Percentiles rank a stretch among this genome's conserved stretches.
phyloP scores from a whole-genome alignment of 1,140 invertebrate genomes.

The Cydia fagiglandana region DNA sequence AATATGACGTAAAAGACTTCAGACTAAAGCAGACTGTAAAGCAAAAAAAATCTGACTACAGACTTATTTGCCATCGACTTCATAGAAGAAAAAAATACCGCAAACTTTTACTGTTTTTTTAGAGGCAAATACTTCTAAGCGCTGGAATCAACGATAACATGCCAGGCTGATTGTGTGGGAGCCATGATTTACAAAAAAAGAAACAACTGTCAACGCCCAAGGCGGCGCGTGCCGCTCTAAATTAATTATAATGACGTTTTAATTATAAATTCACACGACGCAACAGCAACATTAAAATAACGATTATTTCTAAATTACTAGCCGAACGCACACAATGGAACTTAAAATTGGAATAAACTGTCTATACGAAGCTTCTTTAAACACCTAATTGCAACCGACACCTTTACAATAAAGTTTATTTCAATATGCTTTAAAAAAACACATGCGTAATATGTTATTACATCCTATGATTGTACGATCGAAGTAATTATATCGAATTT shows the following conservation, averaged over 20 bases:
- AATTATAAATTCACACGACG: constrained; percentile 53
- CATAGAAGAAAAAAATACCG: too few relatives aligned
- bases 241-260: constrained; percentile 57
- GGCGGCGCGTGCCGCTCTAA: constrained; percentile 47
- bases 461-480: constrained; percentile 51
- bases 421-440: constrained; percentile 60
- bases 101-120: too few relatives aligned
- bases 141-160: not conserved
- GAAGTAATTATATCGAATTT: constrained; percentile 65
- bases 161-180: constrained; percentile 28
- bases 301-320: constrained; percentile 36
- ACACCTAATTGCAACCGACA: constrained; percentile 43
- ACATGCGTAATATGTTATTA: constrained; percentile 65
- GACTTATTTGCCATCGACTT: too few relatives aligned
- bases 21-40: too few relatives aligned
- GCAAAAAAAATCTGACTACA: too few relatives aligned
- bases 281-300: constrained; percentile 45
- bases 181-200: constrained; percentile 37
- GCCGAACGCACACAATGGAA: constrained; percentile 9
- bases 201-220: constrained; percentile 46
- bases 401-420: constrained; percentile 40
- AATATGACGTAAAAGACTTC: too few relatives aligned
- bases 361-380: not conserved
- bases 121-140: too few relatives aligned
- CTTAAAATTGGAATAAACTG: constrained; percentile 15